Percentiles rank a stretch among this genome's conserved stretches.
phyloP scores from a whole-genome alignment of 2,113 vertebrate species.

The Porphyrio hochstetteri region DNA sequence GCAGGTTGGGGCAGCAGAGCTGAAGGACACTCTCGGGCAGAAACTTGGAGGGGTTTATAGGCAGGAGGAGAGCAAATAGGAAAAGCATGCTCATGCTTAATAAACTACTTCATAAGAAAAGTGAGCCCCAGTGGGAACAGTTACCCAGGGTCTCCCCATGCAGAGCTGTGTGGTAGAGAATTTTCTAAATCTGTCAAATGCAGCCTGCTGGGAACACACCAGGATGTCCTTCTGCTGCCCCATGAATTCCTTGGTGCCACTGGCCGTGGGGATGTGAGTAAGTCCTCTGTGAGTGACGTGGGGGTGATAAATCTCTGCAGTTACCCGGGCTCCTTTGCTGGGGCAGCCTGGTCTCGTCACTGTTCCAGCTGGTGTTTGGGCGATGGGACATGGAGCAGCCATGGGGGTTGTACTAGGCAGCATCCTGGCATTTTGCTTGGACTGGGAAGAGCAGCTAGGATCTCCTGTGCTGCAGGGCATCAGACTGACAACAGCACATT shows the following conservation, averaged over 20 bases:
- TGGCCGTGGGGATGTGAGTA: neutral
- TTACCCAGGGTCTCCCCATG: neutral
- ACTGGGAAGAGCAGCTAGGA: neutral
- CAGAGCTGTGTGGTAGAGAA: neutral
- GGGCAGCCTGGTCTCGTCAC: neutral
- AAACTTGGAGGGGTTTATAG: neutral
- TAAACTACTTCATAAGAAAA: neutral
- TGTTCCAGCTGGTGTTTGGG: neutral
- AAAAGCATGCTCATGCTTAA: neutral
- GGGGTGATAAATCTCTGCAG: neutral
- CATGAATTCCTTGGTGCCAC: accelerated
- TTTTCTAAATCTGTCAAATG: neutral
- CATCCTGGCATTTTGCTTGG: neutral
- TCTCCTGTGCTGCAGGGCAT: neutral
- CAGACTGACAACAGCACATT: neutral
- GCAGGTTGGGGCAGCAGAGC: neutral
- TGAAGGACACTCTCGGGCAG: neutral
- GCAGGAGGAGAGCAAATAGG: neutral
- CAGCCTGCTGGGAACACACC: neutral
- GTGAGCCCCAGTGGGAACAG: neutral
- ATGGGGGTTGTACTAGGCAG: neutral
- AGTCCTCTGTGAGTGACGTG: neutral
- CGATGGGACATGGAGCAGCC: neutral
- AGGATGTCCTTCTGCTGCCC: neutral
- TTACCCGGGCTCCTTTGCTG: neutral